phyloP scores from a whole-genome alignment of 1,140 invertebrate species.

The Pinna nobilis region DNA sequence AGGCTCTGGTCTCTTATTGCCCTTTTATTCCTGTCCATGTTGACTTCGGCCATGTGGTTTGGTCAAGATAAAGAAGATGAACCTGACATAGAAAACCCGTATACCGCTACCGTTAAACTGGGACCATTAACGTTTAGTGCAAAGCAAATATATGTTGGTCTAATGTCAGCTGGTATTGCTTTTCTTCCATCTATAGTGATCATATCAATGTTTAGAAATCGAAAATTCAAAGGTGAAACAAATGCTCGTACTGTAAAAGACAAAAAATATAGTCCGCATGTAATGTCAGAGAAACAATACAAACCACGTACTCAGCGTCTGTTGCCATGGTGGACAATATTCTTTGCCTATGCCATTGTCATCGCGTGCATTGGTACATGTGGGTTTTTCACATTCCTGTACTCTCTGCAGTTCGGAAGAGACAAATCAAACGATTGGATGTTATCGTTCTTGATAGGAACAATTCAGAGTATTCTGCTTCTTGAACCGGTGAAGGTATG shows the following conservation, averaged over 20 bases:
- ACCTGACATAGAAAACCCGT: background rate
- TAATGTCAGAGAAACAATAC: no score
- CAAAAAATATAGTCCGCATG: background rate
- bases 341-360: constrained; percentile 22
- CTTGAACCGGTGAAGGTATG: constrained; percentile 38
- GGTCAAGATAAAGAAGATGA: constrained; percentile 34
- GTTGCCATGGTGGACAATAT: constrained; percentile 38
- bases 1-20: constrained; percentile 56
- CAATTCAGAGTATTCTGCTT: constrained; percentile 16
- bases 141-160: constrained; percentile 15
- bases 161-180: constrained; percentile 1
- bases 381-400: constrained; percentile 27
- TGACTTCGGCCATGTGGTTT: constrained; percentile 67
- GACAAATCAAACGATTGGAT: constrained; percentile 28
- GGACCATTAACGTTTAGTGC: constrained; percentile 6
- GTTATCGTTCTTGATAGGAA: constrained; percentile 26
- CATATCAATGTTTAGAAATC: constrained; percentile 5
- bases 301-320: background rate
- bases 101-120: background rate
- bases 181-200: constrained; percentile 1
- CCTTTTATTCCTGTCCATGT: constrained; percentile 62
- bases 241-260: background rate
- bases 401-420: constrained; percentile 31
- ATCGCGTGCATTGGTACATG: constrained; percentile 4
- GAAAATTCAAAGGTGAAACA: constrained; percentile 23